phyloP scores from a whole-genome alignment of 2,113 vertebrate species.

The Chionomys nivalis region DNA sequence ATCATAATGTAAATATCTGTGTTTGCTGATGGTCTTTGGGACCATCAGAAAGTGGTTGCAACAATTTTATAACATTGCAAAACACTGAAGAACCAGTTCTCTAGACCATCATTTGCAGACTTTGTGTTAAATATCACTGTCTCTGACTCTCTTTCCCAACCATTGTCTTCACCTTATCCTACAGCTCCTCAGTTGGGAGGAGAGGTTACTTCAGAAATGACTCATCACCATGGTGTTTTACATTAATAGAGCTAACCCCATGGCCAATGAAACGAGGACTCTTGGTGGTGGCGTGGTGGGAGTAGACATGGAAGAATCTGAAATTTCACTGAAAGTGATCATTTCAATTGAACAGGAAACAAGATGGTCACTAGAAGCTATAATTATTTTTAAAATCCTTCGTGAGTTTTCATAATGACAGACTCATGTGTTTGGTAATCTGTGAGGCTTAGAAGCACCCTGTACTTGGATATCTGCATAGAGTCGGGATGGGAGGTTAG shows the following conservation, averaged over 20 bases:
- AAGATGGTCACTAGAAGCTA: not conserved
- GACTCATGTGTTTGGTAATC: not conserved
- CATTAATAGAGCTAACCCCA: not conserved
- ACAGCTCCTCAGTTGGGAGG: not conserved
- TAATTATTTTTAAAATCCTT: not conserved
- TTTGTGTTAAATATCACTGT: not conserved
- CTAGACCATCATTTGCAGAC: not conserved
- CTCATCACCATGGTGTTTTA: not conserved
- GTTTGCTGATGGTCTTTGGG: not conserved
- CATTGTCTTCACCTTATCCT: not conserved
- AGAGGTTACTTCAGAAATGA: not conserved
- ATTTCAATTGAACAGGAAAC: not conserved
- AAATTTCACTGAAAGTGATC: not conserved
- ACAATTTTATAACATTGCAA: too few species aligned
- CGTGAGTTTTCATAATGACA: constrained; percentile 2
- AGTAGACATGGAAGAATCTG: not conserved
- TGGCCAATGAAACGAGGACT: not conserved
- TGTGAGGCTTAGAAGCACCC: not conserved
- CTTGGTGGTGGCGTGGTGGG: not conserved
- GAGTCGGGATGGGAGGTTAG: not conserved
- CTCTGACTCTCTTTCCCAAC: not conserved
- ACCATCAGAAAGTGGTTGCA: too few species aligned
- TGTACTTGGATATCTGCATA: not conserved
- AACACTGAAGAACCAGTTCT: not conserved
- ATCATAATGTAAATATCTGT: not conserved